A percentile compares a stretch with the other conserved stretches of the same genome.
phyloP scores from a whole-genome alignment of 2,888 invertebrate species.

The Agrotis segetum region DNA sequence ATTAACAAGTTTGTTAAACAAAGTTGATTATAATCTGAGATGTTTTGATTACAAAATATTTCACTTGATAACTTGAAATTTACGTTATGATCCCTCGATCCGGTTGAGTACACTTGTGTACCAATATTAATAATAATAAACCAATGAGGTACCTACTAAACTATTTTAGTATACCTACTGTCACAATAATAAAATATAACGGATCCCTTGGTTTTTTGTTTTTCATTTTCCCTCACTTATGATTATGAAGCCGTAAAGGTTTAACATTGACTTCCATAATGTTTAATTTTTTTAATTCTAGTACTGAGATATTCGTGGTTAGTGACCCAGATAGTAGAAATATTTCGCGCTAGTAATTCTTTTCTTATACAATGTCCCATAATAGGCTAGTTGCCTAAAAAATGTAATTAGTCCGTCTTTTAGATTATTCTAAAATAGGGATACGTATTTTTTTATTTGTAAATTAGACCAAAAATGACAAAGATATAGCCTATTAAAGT shows the following conservation, averaged over 20 bases:
- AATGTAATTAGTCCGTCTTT: too few relatives aligned
- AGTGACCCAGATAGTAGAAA: slow-evolving; percentile 11
- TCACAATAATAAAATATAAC: not conserved
- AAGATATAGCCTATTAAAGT: too few relatives aligned
- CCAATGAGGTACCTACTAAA: slow-evolving; percentile 2
- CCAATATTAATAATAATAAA: slow-evolving; percentile 25
- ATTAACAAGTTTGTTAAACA: slow-evolving; percentile 38
- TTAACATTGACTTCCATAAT: slow-evolving; percentile 4
- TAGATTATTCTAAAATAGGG: too few relatives aligned
- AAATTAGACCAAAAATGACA: too few relatives aligned
- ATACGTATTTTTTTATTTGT: too few relatives aligned
- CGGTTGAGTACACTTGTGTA: slow-evolving; percentile 23
- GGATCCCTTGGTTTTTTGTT: not conserved
- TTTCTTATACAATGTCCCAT: slow-evolving; percentile 15
- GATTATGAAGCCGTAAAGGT: not conserved
- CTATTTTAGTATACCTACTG: not conserved
- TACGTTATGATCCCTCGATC: slow-evolving; percentile 11
- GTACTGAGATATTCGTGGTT: slow-evolving; percentile 20
- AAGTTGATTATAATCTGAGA: slow-evolving; percentile 49
- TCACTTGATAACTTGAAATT: slow-evolving; percentile 43
- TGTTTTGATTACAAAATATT: slow-evolving; percentile 43
- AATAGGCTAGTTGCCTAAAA: too few relatives aligned
- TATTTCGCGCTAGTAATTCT: slow-evolving; percentile 6
- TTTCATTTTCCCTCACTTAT: not conserved
- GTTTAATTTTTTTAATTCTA: slow-evolving; percentile 17